Evolutionary conservation across 2,888 invertebrate species (phyloP).

Genomic region (Acrobasis repandana): DNA sequence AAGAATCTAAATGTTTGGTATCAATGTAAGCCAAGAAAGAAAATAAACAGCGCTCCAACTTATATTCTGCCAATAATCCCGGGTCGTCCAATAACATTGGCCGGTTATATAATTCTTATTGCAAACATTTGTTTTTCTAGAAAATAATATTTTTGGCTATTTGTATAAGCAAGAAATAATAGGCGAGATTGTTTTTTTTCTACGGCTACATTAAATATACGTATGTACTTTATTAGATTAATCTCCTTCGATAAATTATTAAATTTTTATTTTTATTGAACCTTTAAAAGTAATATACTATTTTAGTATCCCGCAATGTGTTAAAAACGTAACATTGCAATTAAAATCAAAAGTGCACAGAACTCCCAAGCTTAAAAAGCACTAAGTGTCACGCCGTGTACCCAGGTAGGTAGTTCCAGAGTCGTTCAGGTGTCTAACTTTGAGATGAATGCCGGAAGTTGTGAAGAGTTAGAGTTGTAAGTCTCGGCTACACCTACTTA

Average conservation of each 20-base stretch:
- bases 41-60: slow-evolving; percentile 74
- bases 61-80: slow-evolving; percentile 68
- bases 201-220: too few relatives aligned
- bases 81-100: slow-evolving; percentile 48
- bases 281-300: too few relatives aligned
- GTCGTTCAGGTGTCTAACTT: slow-evolving; percentile 65
- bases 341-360: background rate
- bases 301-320: too few relatives aligned
- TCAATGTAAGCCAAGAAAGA: slow-evolving; percentile 55
- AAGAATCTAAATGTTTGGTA: too few relatives aligned
- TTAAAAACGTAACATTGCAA: background rate
- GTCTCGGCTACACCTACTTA: slow-evolving; percentile 44
- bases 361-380: slow-evolving; percentile 18
- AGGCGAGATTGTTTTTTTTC: background rate
- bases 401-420: slow-evolving; percentile 38
- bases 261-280: too few relatives aligned
- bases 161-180: background rate
- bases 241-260: too few relatives aligned
- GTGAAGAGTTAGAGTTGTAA: slow-evolving; percentile 58
- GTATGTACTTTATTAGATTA: too few relatives aligned
- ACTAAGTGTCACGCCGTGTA: slow-evolving; percentile 32
- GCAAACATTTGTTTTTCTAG: slow-evolving; percentile 27
- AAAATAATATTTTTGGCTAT: background rate
- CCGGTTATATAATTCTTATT: slow-evolving; percentile 37
- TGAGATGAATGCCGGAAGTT: slow-evolving; percentile 71